These are phyloP conservation scores for Eueremaeus valkanovi DNA, from an alignment of 2,888 invertebrate species.

Conservation along the genomic window DNA sequence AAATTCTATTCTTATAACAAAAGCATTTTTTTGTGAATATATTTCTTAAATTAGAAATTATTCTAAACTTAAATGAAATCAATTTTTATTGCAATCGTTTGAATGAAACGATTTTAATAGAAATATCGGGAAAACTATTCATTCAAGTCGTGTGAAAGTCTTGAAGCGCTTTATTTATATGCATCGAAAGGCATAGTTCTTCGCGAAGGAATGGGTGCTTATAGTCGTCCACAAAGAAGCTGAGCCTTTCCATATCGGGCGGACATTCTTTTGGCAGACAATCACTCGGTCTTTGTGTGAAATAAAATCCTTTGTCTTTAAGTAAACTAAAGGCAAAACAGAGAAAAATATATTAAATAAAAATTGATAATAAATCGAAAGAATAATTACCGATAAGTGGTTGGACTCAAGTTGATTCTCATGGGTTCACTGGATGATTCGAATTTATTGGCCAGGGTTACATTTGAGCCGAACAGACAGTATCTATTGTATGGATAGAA, in stretches of 20 bases:
- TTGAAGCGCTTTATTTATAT: constrained; percentile 63
- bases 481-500: constrained; percentile 55
- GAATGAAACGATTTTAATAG: too few species aligned
- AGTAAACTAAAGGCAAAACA: constrained; percentile 62
- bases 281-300: constrained; percentile 69
- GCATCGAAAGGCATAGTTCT: constrained; percentile 61
- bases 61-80: too few species aligned
- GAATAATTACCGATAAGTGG: constrained; percentile 75
- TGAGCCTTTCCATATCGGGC: constrained; percentile 70
- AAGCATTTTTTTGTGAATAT: too few species aligned
- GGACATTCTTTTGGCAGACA: constrained; percentile 82
- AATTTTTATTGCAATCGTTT: too few species aligned
- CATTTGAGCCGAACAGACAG: constrained; percentile 91
- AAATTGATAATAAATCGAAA: neutral
- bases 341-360: constrained; percentile 17
- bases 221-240: constrained; percentile 78
- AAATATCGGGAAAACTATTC: too few species aligned
- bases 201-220: constrained; percentile 65
- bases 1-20: too few species aligned
- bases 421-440: constrained; percentile 88
- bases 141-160: constrained; percentile 40
- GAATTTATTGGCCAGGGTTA: constrained; percentile 91
- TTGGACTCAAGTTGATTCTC: constrained; percentile 87
- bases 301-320: constrained; percentile 68
- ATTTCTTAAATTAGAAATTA: too few species aligned